Percentiles rank a stretch among this genome's conserved stretches.
Evolutionary conservation across 2,888 invertebrate genomes (phyloP).

Genomic region (Thysanoteuthis rhombus): DNA sequence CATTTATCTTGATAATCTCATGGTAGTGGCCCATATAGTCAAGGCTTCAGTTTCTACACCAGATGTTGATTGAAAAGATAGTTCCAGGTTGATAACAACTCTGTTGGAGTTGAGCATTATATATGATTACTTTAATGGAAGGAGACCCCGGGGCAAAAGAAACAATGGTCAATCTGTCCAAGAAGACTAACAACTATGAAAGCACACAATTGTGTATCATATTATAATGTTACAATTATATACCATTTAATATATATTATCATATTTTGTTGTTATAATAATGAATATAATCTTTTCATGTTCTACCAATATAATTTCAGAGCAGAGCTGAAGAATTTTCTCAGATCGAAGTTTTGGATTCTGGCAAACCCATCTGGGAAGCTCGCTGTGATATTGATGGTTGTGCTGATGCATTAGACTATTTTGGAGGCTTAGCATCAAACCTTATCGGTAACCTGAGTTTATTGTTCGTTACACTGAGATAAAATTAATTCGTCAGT

Average conservation of each 20-base stretch:
- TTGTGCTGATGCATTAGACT: slow-evolving; percentile 72
- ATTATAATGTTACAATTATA: too few species aligned
- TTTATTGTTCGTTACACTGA: background rate
- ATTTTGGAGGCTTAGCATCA: slow-evolving; percentile 70
- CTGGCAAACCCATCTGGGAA: slow-evolving; percentile 73
- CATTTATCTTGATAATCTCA: background rate
- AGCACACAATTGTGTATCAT: too few species aligned
- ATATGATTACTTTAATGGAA: too few species aligned
- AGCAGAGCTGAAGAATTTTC: slow-evolving; percentile 61
- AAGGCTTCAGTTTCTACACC: background rate
- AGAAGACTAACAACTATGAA: too few species aligned
- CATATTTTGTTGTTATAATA: background rate
- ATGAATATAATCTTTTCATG: background rate
- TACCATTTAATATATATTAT: background rate
- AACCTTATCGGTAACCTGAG: slow-evolving; percentile 64
- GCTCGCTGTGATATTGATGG: slow-evolving; percentile 71
- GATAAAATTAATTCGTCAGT: background rate
- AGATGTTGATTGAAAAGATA: too few species aligned
- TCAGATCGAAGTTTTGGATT: slow-evolving; percentile 68
- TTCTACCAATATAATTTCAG: slow-evolving; percentile 46
- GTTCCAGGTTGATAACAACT: too few species aligned
- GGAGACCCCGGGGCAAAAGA: too few species aligned
- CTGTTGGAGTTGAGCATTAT: too few species aligned
- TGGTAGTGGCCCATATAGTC: background rate
- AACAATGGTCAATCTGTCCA: too few species aligned